Conservation (phyloP, 2,113 vertebrate species). For the Pseudonaja textilis region DNA sequence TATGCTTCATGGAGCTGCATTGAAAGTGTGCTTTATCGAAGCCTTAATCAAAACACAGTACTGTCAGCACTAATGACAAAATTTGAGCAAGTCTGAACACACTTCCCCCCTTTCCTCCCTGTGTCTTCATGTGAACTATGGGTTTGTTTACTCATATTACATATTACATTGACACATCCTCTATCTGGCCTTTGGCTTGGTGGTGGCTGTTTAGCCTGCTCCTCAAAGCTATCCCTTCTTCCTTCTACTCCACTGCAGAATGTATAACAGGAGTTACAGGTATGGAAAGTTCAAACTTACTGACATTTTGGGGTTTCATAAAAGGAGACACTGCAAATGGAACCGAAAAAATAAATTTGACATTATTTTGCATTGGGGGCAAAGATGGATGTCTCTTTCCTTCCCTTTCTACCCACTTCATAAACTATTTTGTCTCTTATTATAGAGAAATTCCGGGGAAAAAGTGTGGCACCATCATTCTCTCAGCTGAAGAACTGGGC, state of each 20-base stretch:
- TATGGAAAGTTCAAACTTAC: neutral
- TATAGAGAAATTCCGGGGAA: slow-evolving; percentile 86
- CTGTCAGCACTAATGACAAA: neutral
- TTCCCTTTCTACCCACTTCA: neutral
- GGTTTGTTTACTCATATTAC: neutral
- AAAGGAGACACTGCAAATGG: neutral
- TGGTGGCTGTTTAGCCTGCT: neutral
- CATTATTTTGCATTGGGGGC: neutral
- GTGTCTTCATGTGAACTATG: neutral
- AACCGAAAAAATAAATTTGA: neutral
- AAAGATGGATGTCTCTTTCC: neutral
- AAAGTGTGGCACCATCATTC: slow-evolving; percentile 90
- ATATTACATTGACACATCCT: neutral
- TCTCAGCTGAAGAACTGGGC: slow-evolving; percentile 89
- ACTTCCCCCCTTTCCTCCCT: neutral
- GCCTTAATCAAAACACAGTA: neutral
- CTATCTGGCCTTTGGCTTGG: neutral
- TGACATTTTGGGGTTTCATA: neutral
- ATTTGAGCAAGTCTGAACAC: neutral
- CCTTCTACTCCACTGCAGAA: neutral
- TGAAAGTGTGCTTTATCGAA: neutral
- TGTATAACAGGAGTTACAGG: neutral
- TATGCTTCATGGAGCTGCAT: neutral
- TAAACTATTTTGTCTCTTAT: neutral
- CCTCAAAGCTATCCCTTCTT: neutral